Conservation (phyloP, 2,797 vertebrate genomes). For the Chelonia mydas region DNA sequence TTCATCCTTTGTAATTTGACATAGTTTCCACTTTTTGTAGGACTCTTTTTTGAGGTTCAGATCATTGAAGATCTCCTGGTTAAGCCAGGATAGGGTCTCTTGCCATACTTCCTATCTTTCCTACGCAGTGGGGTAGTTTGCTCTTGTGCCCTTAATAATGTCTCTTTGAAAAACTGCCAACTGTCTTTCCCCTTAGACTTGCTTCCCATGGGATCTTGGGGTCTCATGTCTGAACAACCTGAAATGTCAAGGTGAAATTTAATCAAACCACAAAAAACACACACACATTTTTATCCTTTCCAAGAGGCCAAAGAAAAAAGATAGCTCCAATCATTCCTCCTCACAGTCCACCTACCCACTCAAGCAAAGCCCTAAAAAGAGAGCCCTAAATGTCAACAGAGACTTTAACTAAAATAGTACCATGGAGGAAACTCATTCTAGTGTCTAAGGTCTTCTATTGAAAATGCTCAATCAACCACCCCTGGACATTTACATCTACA, state of each 20-base stretch:
- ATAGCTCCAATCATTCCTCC: neutral
- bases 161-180: too few relatives aligned
- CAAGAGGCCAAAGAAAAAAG: neutral
- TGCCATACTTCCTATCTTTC: too few relatives aligned
- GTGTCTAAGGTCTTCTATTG: neutral
- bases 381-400: neutral
- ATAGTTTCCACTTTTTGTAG: too few relatives aligned
- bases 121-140: too few relatives aligned
- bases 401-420: neutral
- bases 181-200: too few relatives aligned
- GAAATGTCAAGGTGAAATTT: neutral
- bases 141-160: too few relatives aligned
- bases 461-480: neutral
- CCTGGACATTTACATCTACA: neutral
- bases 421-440: neutral
- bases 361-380: neutral
- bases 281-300: neutral
- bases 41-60: too few relatives aligned
- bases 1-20: too few relatives aligned
- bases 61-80: too few relatives aligned
- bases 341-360: neutral
- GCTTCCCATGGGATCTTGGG: too few relatives aligned
- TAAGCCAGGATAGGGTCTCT: too few relatives aligned
- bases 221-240: neutral
- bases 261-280: rapidly evolving